phyloP scores from a whole-genome alignment of 92 coral and sea anemone species.

The Epizoanthus stellaris region DNA sequence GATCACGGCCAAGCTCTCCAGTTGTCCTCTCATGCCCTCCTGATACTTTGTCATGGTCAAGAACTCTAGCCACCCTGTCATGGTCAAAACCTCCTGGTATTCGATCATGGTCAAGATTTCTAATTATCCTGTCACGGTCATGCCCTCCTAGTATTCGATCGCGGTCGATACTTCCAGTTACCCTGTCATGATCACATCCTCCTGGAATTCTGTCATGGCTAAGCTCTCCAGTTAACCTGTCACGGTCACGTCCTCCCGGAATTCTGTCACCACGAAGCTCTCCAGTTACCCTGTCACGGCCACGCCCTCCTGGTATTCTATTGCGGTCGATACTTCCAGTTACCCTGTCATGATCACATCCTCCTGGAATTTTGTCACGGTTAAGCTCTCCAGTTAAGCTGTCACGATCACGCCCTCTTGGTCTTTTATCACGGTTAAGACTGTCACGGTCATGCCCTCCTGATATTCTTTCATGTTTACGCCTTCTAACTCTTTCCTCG shows the following conservation, averaged over 20 bases:
- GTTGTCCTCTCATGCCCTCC: slow-evolving; percentile 12
- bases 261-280: not conserved
- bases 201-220: not conserved
- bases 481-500: too few species aligned
- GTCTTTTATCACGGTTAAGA: not conserved
- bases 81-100: not conserved
- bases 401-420: not conserved
- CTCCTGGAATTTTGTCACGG: not conserved
- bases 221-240: not conserved
- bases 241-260: not conserved
- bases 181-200: not conserved
- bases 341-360: too few species aligned
- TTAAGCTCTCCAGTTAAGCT: not conserved
- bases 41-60: not conserved
- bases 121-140: not conserved
- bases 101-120: too few species aligned
- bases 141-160: not conserved
- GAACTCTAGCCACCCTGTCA: not conserved
- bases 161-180: too few species aligned
- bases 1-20: slow-evolving; percentile 15
- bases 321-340: too few species aligned
- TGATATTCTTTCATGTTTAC: not conserved
- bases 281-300: slow-evolving; percentile 13
- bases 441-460: too few species aligned
- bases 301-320: not conserved